Conservation (phyloP, 1,140 invertebrate genomes). For the Scylla paramamosain region DNA sequence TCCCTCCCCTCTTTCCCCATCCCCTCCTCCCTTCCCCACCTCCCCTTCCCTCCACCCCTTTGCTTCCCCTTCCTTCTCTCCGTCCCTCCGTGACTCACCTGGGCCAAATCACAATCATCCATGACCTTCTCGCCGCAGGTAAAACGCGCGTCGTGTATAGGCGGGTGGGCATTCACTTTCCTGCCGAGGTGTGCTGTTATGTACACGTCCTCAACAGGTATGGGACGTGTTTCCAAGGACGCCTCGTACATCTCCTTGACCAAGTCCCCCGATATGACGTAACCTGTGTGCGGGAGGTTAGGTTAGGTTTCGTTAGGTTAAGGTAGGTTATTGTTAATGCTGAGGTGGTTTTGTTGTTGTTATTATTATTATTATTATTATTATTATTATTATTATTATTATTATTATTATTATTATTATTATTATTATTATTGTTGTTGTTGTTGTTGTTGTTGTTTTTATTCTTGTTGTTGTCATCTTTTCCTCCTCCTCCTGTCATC, state of each 20-base stretch:
- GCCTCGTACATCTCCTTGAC: conserved; percentile 78
- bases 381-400: neutral
- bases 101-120: conserved; percentile 77
- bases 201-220: conserved; percentile 81
- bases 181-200: conserved; percentile 79
- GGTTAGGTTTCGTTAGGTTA: neutral
- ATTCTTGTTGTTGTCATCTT: neutral
- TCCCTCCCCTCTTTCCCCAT: neutral
- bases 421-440: neutral
- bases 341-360: too few relatives aligned
- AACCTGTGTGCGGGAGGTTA: conserved; percentile 74
- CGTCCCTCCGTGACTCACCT: conserved; percentile 37
- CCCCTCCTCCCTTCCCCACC: neutral
- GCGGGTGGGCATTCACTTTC: conserved; percentile 75
- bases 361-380: neutral
- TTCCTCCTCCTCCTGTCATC: neutral
- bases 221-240: conserved; percentile 77
- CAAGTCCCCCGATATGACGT: conserved; percentile 79
- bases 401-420: neutral
- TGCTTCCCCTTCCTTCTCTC: neutral
- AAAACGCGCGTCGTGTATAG: conserved; percentile 77
- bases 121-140: conserved; percentile 78
- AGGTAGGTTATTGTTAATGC: neutral
- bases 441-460: neutral
- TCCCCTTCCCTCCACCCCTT: neutral